Conservation (phyloP, 2,797 vertebrate species). For the Leontopithecus rosalia region DNA sequence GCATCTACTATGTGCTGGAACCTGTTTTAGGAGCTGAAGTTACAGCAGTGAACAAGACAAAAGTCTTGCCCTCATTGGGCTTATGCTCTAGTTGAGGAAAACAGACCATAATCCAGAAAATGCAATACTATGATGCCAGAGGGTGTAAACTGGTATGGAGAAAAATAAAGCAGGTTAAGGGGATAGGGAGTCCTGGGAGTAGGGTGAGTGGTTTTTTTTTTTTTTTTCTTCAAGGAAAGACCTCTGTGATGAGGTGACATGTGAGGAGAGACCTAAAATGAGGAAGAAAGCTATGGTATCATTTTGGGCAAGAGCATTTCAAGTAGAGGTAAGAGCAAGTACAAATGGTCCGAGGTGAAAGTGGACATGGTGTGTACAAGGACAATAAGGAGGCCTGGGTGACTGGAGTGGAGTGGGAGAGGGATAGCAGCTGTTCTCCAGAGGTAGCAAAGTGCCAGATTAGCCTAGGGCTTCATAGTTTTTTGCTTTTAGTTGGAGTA, state of each 20-base stretch:
- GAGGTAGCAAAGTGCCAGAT: background rate
- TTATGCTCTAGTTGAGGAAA: background rate
- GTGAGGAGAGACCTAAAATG: background rate
- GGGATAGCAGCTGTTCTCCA: background rate
- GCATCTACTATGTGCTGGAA: background rate
- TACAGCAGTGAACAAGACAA: background rate
- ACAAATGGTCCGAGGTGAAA: background rate
- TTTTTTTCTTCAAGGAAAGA: background rate
- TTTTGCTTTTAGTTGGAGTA: background rate
- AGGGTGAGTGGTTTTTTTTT: background rate
- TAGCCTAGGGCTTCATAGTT: background rate
- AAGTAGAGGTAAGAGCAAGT: background rate
- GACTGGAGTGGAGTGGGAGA: background rate
- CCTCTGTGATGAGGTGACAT: background rate
- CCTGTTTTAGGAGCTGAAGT: background rate
- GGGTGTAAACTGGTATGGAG: background rate
- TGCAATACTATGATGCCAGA: background rate
- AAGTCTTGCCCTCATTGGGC: background rate
- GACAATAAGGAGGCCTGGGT: background rate
- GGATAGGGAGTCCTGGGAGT: background rate
- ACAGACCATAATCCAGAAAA: slow-evolving; percentile 22
- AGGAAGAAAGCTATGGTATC: background rate
- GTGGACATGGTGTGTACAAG: background rate
- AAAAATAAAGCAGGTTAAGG: background rate
- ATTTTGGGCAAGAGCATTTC: slow-evolving; percentile 1